Base-by-base conservation (phyloP, 2,888 invertebrate genomes). In the Drosophila colorata region DNA sequence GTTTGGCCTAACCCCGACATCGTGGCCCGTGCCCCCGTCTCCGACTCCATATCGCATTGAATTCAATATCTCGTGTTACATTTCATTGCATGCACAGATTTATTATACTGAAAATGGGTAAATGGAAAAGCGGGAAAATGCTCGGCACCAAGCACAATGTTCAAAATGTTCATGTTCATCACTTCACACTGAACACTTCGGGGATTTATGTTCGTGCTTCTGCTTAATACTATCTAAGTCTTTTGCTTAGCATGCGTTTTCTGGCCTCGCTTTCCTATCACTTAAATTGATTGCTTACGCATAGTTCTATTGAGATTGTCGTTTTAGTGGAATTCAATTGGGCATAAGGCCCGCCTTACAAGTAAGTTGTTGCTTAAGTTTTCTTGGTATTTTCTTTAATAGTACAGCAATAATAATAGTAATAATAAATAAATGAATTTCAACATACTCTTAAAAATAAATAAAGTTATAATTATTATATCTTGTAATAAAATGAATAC, bases 41-140 rank as follows among this genome's bases (percentile, higher is more conserved):
- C 28, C 28, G 31, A 25, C 41, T 41, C 58, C 11, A 18, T 61
- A 31, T 75, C 53, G 68, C 77, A 88, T 77, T 74, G 72, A 85
- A 88, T 88, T 88, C 79, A 90, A 90, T 88, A 88, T 87, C 85
- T 90, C 85, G 86, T 83, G 81, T 81, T 83, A 87, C 88, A 90
- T 86, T 88, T 90, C 88, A 85, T 87, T 87, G 86, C 78, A 80
- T 80, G 85, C 72, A 58, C 80, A 86, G 84, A 87, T 87, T 87
- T 87, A 89, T 88, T 79, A 74, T 70, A 77, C 77, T 64, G 66
- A 35, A 71, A 72, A 79, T 65, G 61, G 47, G 48, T 40, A 53
- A 59, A 57, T 49, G 60, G 71, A 38, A 68, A 52, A 44, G 43
- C 53, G 49, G 46, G 28, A 47, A 52, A 33, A 11, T 11, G 8